A percentile compares a stretch with the other conserved stretches of the same genome.
Evolutionary conservation across 2,113 vertebrate genomes (phyloP).

Genomic region (Mustelus asterias): DNA sequence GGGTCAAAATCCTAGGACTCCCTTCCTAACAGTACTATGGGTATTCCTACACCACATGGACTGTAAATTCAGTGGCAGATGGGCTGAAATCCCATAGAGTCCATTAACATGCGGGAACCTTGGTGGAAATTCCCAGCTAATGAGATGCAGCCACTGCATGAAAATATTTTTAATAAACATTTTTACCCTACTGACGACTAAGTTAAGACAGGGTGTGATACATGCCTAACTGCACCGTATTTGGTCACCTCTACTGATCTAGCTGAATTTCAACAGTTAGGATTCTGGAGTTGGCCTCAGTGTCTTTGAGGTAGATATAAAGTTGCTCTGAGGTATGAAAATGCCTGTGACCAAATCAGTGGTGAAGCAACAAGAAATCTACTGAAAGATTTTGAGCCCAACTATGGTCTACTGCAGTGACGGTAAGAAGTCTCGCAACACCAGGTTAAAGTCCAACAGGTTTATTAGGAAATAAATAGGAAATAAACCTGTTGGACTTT

Average conservation of each 20-base stretch:
- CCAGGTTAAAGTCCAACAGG: too few species aligned
- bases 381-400: neutral
- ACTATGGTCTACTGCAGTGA: too few species aligned
- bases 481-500: too few species aligned
- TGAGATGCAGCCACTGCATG: neutral
- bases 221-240: neutral
- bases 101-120: neutral
- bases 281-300: neutral
- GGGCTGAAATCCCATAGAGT: neutral
- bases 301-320: neutral
- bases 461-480: too few species aligned
- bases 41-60: too few species aligned
- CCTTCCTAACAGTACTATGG: too few species aligned
- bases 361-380: neutral
- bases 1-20: too few species aligned
- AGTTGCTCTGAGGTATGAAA: neutral
- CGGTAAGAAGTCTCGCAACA: too few species aligned
- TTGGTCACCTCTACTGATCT: neutral
- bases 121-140: neutral
- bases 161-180: neutral
- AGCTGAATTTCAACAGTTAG: neutral
- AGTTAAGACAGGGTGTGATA: neutral
- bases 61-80: neutral
- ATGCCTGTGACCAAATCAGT: neutral
- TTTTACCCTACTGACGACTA: neutral